These are phyloP conservation scores for Microplitis deprimator DNA, from an alignment of 2,888 invertebrate species.

Conservation along the genomic window DNA sequence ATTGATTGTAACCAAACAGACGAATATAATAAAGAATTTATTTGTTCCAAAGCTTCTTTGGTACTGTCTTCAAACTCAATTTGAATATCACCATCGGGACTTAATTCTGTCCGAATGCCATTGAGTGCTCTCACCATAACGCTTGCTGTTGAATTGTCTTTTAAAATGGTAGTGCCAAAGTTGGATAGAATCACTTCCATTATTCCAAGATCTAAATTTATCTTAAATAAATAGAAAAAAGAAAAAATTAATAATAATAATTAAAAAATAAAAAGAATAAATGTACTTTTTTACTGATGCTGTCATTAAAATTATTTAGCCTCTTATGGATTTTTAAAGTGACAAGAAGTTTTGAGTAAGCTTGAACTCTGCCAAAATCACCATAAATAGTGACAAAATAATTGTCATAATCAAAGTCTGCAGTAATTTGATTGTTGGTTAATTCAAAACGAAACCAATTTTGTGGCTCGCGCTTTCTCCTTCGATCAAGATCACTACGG, in stretches of 20 bases:
- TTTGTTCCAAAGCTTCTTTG: slow-evolving; percentile 55
- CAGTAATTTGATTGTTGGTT: slow-evolving; percentile 45
- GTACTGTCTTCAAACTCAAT: slow-evolving; percentile 54
- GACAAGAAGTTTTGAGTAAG: slow-evolving; percentile 54
- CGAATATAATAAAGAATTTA: slow-evolving; percentile 55
- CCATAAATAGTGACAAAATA: slow-evolving; percentile 52
- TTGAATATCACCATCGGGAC: slow-evolving; percentile 47
- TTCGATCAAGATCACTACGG: slow-evolving; percentile 55
- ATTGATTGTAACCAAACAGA: slow-evolving; percentile 53
- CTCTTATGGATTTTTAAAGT: slow-evolving; percentile 55
- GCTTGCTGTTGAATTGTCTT: slow-evolving; percentile 47
- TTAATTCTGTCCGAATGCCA: slow-evolving; percentile 53
- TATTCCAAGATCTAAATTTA: slow-evolving; percentile 54
- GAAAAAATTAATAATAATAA: background rate
- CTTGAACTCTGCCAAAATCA: slow-evolving; percentile 52
- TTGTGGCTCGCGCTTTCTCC: slow-evolving; percentile 52
- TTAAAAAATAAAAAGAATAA: slow-evolving; percentile 26
- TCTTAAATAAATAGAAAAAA: slow-evolving; percentile 32
- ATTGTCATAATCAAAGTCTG: slow-evolving; percentile 57
- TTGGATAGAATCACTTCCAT: slow-evolving; percentile 54
- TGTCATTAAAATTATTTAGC: slow-evolving; percentile 54
- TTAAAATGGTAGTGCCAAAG: slow-evolving; percentile 53
- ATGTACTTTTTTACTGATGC: slow-evolving; percentile 53
- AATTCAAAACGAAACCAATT: slow-evolving; percentile 52
- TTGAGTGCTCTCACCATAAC: slow-evolving; percentile 50